A percentile compares a stretch with the other conserved stretches of the same genome.
phyloP scores from a whole-genome alignment of 2,888 invertebrate genomes.

The Sesamia inferens region DNA sequence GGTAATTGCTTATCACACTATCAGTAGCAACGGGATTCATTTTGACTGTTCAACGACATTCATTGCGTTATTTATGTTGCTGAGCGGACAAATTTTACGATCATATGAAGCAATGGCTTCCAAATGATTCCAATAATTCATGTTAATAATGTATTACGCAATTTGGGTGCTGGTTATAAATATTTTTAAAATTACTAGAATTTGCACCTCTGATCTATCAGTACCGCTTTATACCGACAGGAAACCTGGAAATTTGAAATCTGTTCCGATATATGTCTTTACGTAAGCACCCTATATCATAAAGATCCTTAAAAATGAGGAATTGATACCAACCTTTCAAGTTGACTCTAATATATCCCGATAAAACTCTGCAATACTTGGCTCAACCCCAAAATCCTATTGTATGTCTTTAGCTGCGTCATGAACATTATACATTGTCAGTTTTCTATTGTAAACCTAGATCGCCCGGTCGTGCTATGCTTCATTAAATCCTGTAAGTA shows the following conservation, averaged over 20 bases:
- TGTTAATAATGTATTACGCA: no score
- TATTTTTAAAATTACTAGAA: no score
- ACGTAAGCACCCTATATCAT: background rate
- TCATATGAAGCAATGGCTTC: no score
- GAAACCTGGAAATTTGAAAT: background rate
- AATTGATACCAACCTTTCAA: background rate
- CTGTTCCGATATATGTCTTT: background rate
- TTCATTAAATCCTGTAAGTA: slow-evolving; percentile 48
- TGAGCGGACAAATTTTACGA: no score
- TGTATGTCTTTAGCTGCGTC: slow-evolving; percentile 17
- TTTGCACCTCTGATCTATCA: background rate
- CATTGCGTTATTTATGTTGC: no score
- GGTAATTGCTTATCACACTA: no score
- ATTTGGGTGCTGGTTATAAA: no score
- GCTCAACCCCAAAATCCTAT: slow-evolving; percentile 50
- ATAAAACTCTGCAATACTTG: slow-evolving; percentile 26
- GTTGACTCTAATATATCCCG: background rate
- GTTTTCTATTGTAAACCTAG: slow-evolving; percentile 37
- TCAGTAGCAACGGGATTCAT: no score
- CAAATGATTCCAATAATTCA: no score
- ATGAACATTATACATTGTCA: slow-evolving; percentile 37
- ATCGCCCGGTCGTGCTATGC: slow-evolving; percentile 23
- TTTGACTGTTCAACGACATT: no score
- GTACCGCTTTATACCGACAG: background rate
- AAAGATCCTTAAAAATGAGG: background rate